Evolutionary conservation across 2,888 invertebrate genomes (phyloP), one percentile per base, ranked within the genome.

Genomic region (Epinotia bilunana): DNA sequence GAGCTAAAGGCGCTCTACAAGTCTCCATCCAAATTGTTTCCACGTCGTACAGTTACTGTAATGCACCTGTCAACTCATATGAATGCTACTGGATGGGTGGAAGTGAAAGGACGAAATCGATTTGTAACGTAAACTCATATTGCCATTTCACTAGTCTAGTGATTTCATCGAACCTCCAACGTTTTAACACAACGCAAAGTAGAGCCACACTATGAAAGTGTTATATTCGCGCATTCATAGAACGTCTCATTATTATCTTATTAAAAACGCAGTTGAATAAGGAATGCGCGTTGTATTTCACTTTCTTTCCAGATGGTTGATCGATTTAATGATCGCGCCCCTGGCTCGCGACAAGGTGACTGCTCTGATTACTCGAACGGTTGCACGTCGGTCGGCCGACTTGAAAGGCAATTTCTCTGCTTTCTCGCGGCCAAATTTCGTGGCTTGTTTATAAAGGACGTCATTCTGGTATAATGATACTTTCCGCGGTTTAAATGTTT

Each of bases 361-460:
- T 81, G 84, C 82, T 85, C 83, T 84, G 82, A 83, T 87, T 86
- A 79, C 80, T 81, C 80, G 78, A 78, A 78, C 76, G 73, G 33
- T 55, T 58, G 73, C 76, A 73, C 70, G 77, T 70, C 76, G 23
- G 77, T 70, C 76, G 23, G 46, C n/a, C 58, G 7, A 33, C 33
- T 60, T 43, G 58, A 46, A 69, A 60, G 80, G 80, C 83, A 83
- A 79, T 83, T 83, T 83, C 84, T 81, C 83, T 75, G 79, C 86
- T 86, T 85, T 87, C 86, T 73, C 71, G 74, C 13, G 57, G 49
- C 69, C 70, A 77, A 77, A 77, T 76, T 69, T 79, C 75, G 75
- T 71, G 75, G 53, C 67, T 72, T 43, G 61, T 67, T 75, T 75
- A 67, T 72, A 49, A 75, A 74, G 60, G 70, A 70, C 39, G 57